Percentiles rank a stretch among this genome's conserved stretches.
phyloP scores from a whole-genome alignment of 2,888 invertebrate genomes.

The Polydrusus pterygomalis region DNA sequence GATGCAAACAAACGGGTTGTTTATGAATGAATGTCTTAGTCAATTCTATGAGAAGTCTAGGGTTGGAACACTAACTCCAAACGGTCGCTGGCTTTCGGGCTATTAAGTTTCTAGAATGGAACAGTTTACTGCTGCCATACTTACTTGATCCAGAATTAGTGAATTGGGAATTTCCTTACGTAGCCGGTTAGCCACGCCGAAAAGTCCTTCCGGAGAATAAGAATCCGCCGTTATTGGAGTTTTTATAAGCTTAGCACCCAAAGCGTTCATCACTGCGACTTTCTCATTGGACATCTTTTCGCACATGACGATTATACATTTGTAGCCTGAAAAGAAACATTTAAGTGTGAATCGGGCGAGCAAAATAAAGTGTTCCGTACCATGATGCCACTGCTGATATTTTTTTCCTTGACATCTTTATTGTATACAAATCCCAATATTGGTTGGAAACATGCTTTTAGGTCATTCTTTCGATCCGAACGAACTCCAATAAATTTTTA shows the following conservation, averaged over 20 bases:
- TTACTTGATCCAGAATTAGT: constrained; percentile 92
- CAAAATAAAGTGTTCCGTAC: background rate
- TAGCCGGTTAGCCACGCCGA: constrained; percentile 89
- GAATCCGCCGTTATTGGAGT: constrained; percentile 95
- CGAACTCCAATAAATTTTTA: too few species aligned
- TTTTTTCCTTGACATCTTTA: too few species aligned
- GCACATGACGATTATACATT: constrained; percentile 97
- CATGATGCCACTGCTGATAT: too few species aligned
- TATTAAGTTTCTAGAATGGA: too few species aligned
- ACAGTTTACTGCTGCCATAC: background rate
- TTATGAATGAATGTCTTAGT: too few species aligned
- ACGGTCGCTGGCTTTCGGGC: too few species aligned
- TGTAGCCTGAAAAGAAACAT: constrained; percentile 78
- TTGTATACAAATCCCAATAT: too few species aligned
- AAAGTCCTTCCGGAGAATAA: constrained; percentile 91
- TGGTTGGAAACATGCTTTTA: too few species aligned
- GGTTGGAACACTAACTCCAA: too few species aligned
- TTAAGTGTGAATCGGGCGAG: background rate
- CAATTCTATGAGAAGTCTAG: too few species aligned
- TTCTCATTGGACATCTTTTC: constrained; percentile 98
- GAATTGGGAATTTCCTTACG: constrained; percentile 91
- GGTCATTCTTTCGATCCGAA: too few species aligned
- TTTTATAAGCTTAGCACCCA: constrained; percentile 95
- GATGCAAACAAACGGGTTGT: too few species aligned
- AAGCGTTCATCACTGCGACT: constrained; percentile 87